Evolutionary conservation across 2,113 vertebrate genomes (phyloP).

Genomic region (Sceloporus undulatus): DNA sequence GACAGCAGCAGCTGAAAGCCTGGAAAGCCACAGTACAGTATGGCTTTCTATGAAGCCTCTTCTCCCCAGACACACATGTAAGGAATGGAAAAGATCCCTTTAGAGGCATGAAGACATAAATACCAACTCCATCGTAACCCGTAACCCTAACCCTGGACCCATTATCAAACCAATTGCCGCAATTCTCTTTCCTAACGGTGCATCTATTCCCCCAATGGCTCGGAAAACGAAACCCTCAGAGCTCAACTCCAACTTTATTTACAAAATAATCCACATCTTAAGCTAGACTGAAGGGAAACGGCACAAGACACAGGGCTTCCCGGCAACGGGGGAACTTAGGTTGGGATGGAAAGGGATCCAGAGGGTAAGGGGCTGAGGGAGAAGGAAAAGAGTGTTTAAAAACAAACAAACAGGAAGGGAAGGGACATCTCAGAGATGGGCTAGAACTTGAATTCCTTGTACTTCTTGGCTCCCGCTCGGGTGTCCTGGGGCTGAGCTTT

Average conservation of each 20-base stretch:
- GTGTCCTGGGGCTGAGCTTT: slow-evolving; percentile 92
- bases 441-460: slow-evolving; percentile 96
- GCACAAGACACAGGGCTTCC: neutral
- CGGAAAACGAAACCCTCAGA: neutral
- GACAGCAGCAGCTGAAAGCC: too few relatives aligned
- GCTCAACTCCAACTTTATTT: slow-evolving; percentile 33
- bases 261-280: slow-evolving; percentile 24
- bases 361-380: too few relatives aligned
- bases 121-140: too few relatives aligned
- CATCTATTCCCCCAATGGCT: neutral
- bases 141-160: too few relatives aligned
- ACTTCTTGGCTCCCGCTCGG: slow-evolving; percentile 89
- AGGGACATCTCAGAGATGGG: neutral
- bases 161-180: too few relatives aligned
- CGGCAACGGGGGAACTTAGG: neutral
- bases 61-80: neutral
- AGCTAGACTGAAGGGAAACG: neutral
- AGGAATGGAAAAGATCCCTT: too few relatives aligned
- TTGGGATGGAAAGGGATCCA: too few relatives aligned
- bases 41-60: too few relatives aligned
- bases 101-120: too few relatives aligned
- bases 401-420: neutral
- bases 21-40: too few relatives aligned
- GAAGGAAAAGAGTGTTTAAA: neutral
- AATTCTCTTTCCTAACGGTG: neutral